Evolutionary conservation across 1,140 invertebrate genomes (phyloP).

Genomic region (Nixonia krombeini): DNA sequence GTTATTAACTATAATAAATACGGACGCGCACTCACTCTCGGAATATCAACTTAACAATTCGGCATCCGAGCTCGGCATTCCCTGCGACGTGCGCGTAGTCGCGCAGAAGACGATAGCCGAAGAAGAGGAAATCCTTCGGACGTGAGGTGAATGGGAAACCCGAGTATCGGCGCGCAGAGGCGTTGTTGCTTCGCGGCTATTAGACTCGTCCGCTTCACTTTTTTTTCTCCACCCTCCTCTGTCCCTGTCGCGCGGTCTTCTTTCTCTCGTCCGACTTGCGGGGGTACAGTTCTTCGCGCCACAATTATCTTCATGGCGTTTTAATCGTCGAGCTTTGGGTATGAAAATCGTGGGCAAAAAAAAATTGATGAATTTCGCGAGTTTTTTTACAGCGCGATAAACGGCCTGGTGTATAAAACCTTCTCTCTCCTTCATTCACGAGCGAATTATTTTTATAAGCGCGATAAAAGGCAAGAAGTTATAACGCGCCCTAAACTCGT

Average conservation of each 20-base stretch:
- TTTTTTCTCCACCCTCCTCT: conserved; percentile 9
- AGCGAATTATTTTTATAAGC: too few relatives aligned
- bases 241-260: conserved; percentile 20
- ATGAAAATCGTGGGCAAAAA: too few relatives aligned
- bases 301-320: too few relatives aligned
- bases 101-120: conserved; percentile 33
- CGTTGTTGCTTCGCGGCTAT: conserved; percentile 43
- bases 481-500: too few relatives aligned
- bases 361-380: too few relatives aligned
- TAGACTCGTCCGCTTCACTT: conserved; percentile 15
- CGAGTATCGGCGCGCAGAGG: conserved; percentile 29
- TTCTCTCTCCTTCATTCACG: too few relatives aligned
- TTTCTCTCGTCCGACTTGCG: too few relatives aligned
- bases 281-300: too few relatives aligned
- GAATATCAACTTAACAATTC: conserved; percentile 37
- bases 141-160: conserved; percentile 41
- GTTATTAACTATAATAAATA: conserved; percentile 36
- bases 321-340: too few relatives aligned
- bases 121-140: conserved; percentile 47
- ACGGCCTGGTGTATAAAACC: too few relatives aligned
- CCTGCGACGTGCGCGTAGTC: conserved; percentile 29
- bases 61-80: conserved; percentile 30
- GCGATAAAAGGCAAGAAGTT: too few relatives aligned
- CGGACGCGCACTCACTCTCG: conserved; percentile 18
- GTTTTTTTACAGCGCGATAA: too few relatives aligned